Evolutionary conservation across 2,113 vertebrate species (phyloP).

Genomic region (Diphyllodes magnificus): DNA sequence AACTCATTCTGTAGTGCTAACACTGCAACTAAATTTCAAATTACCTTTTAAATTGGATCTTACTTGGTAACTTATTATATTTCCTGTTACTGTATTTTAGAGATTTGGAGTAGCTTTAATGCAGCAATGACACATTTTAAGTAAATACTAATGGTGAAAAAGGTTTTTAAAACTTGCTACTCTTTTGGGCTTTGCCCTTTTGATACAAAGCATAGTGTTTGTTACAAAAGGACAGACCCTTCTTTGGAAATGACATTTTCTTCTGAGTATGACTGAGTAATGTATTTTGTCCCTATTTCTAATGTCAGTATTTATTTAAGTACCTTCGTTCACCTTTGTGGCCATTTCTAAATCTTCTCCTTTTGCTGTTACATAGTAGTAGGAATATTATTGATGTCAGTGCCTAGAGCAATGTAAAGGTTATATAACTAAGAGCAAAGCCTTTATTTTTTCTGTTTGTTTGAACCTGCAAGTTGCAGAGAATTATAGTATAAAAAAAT

Average conservation of each 20-base stretch:
- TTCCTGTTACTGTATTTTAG: neutral
- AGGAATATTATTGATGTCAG: neutral
- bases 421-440: neutral
- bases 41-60: neutral
- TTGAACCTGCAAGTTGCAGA: neutral
- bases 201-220: neutral
- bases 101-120: neutral
- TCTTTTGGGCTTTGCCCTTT: neutral
- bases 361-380: neutral
- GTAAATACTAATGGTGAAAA: neutral
- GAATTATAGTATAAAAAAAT: neutral
- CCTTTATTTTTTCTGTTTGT: neutral
- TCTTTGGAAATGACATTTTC: neutral
- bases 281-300: neutral
- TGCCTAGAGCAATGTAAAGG: neutral
- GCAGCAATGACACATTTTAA: neutral
- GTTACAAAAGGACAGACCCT: neutral
- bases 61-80: neutral
- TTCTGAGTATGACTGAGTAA: neutral
- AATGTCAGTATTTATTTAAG: neutral
- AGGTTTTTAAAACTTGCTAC: neutral
- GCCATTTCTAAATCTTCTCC: neutral
- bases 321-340: neutral
- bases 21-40: neutral
- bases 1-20: neutral